Evolutionary conservation across 2,113 vertebrate genomes (phyloP), one percentile per base, ranked within the genome.

Genomic region (Oceanites oceanicus): DNA sequence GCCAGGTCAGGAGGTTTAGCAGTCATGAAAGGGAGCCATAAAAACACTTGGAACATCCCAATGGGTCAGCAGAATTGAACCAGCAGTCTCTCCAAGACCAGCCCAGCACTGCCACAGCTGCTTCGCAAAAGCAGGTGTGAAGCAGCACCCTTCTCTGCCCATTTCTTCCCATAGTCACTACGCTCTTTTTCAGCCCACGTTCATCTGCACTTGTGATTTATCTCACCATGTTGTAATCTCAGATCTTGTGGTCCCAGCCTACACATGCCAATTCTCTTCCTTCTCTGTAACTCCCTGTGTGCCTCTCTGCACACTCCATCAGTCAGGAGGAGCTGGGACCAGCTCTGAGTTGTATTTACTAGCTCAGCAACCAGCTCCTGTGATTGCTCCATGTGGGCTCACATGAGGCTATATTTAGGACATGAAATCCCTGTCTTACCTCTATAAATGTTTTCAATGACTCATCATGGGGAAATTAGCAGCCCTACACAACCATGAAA

Each of bases 401-500:
- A 47, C 29, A 38, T 19, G 6, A 86, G 32, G 65, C 83, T 95
- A 86, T 86, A 86, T 86, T 96, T 94, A 91, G 83, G 68, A 29
- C 56, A 92, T 29, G 65, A 95, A 90, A 95, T 92, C 92, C 78
- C 76, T 74, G 19, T 27, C 47, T 92, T 86, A 88, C 72, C 82
- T 95, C 82, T 71, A 74, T 40, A 83, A 95, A 88, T 86, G 59
- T 45, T 77, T 86, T 22, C 73, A 76, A 1, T 95, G 85, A 93
- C 61, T 93, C 88, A 94, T 68, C 55, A 74, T 0, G 10, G 55
- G 50, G 82, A 96, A 90, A 90, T 90, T 70, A 95, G 38, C 88
- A 93, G 34, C 71, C 52, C 82, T 67, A 66, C 55, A 74, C 59
- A 82, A 59, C 26, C 63, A 44, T 14, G 63, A 83, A 95, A 92